phyloP scores from a whole-genome alignment of 2,113 vertebrate species.

The Odontophorus gujanensis region DNA sequence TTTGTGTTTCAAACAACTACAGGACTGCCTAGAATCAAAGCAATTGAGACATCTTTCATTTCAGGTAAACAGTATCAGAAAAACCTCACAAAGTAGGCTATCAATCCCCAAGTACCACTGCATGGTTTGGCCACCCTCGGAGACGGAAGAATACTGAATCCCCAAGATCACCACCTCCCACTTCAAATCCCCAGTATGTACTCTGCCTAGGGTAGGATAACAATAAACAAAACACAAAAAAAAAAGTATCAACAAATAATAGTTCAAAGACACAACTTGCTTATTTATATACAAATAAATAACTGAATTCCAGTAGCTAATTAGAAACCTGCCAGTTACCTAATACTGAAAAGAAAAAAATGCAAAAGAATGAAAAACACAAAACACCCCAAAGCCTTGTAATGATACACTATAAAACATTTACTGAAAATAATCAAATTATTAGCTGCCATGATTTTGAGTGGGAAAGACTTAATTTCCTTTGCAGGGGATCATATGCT shows the following conservation, averaged over 20 bases:
- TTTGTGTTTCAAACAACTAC: background rate
- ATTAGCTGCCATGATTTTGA: background rate
- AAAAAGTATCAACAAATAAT: background rate
- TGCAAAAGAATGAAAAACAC: background rate
- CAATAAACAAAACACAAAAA: background rate
- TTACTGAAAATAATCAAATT: background rate
- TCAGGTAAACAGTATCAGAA: background rate
- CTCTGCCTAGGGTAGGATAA: background rate
- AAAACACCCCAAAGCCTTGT: background rate
- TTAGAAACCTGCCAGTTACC: background rate
- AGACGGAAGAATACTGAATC: background rate
- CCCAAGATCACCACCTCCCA: background rate
- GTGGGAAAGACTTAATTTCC: background rate
- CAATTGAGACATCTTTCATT: background rate
- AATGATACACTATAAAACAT: background rate
- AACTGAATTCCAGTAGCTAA: background rate
- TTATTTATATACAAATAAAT: background rate
- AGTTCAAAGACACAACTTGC: no score
- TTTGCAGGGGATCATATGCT: background rate
- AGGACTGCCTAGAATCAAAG: background rate
- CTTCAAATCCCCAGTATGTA: background rate
- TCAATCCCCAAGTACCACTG: background rate
- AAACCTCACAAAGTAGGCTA: background rate
- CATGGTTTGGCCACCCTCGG: background rate
- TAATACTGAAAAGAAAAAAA: background rate